Percentiles rank a stretch among this genome's conserved stretches.
phyloP scores from a whole-genome alignment of 2,888 invertebrate species.

The Phortica okadai region DNA sequence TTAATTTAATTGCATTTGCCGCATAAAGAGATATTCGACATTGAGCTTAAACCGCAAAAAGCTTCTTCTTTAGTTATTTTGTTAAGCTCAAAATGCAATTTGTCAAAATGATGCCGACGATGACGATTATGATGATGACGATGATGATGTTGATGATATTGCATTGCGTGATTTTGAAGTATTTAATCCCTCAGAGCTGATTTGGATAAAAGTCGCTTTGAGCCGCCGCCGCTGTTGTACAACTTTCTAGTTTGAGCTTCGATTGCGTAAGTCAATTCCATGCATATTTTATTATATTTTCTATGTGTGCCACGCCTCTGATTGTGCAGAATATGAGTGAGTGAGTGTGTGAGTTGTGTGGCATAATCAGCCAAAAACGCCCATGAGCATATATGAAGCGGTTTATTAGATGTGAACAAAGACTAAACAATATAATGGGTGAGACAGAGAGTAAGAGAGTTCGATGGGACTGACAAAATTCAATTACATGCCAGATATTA shows the following conservation, averaged over 20 bases:
- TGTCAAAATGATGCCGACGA: slow-evolving; percentile 43
- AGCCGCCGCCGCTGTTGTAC: neutral
- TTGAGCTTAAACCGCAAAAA: too few species aligned
- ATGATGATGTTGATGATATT: slow-evolving; percentile 27
- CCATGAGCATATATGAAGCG: slow-evolving; percentile 43
- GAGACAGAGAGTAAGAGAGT: too few species aligned
- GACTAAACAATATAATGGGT: slow-evolving; percentile 46
- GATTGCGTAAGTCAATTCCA: slow-evolving; percentile 66
- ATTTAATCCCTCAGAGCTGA: neutral
- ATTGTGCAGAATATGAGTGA: slow-evolving; percentile 32
- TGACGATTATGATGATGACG: slow-evolving; percentile 2
- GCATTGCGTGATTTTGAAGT: slow-evolving; percentile 2
- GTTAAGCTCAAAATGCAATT: too few species aligned
- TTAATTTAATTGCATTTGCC: too few species aligned
- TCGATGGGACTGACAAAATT: slow-evolving; percentile 47
- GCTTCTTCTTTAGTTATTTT: too few species aligned
- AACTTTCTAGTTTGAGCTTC: slow-evolving; percentile 59
- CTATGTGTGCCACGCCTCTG: slow-evolving; percentile 27
- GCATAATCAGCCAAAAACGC: slow-evolving; percentile 31
- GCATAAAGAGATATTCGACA: too few species aligned
- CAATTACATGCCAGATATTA: slow-evolving; percentile 69
- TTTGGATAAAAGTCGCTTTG: neutral
- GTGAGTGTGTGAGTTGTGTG: slow-evolving; percentile 39
- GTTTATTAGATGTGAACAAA: slow-evolving; percentile 60
- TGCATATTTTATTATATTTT: slow-evolving; percentile 61